Conservation (phyloP, 2,888 invertebrate species). For the Athetis lepigone region DNA sequence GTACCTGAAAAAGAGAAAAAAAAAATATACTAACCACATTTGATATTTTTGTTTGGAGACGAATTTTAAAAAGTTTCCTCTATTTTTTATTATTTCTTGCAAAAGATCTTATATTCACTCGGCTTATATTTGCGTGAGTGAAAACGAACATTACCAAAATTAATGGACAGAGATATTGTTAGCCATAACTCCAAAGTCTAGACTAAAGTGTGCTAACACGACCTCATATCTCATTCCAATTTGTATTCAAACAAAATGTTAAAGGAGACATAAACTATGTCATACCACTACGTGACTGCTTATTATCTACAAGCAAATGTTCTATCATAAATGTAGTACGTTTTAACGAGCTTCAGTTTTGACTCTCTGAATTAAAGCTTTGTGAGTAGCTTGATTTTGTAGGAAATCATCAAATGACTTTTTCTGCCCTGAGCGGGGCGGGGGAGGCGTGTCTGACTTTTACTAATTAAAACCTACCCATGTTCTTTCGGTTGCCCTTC, state of each 20-base stretch:
- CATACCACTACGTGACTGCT: slow-evolving; percentile 9
- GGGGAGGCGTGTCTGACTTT: no score
- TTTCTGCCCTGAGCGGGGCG: no score
- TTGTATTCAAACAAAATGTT: slow-evolving; percentile 25
- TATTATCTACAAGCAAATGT: slow-evolving; percentile 24
- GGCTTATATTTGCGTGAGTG: background rate
- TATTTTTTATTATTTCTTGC: background rate
- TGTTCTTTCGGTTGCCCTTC: no score
- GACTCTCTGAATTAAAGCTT: background rate
- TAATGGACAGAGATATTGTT: background rate
- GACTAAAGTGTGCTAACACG: slow-evolving; percentile 1
- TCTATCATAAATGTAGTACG: no score
- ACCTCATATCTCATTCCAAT: slow-evolving; percentile 32
- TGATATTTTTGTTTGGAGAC: no score
- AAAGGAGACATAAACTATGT: slow-evolving; percentile 21
- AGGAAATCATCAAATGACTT: no score
- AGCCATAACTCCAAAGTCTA: slow-evolving; percentile 6
- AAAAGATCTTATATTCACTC: background rate
- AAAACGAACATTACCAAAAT: background rate
- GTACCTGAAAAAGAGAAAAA: no score
- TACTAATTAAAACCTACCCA: no score
- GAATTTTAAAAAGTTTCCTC: slow-evolving; percentile 4
- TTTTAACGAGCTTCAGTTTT: slow-evolving; percentile 8
- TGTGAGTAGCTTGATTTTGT: no score
- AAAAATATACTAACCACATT: no score